phyloP scores from a whole-genome alignment of 2,888 invertebrate species.

The Drosophila kuntzei region DNA sequence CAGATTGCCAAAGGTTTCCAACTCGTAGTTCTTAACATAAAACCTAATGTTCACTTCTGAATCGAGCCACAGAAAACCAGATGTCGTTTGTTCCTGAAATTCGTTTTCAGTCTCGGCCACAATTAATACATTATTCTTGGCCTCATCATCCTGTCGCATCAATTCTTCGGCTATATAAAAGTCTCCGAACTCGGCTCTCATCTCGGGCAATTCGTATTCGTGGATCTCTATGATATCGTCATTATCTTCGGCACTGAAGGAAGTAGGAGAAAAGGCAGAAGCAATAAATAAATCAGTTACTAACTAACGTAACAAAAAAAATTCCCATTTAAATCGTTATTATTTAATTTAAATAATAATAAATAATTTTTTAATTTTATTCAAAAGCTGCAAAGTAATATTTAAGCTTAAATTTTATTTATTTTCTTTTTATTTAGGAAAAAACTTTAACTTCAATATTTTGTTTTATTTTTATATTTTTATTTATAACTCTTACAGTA shows the following conservation, averaged over 20 bases:
- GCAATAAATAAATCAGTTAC: too few relatives aligned
- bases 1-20: constrained; percentile 76
- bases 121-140: constrained; percentile 85
- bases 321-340: too few relatives aligned
- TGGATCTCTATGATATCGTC: constrained; percentile 90
- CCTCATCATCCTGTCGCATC: constrained; percentile 69
- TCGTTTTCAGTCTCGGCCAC: constrained; percentile 86
- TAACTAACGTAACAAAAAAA: too few relatives aligned
- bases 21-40: constrained; percentile 71
- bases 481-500: too few relatives aligned
- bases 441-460: background rate
- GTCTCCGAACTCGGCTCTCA: constrained; percentile 88
- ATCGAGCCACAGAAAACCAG: constrained; percentile 82
- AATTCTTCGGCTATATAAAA: constrained; percentile 90
- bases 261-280: constrained; percentile 74
- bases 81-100: constrained; percentile 38
- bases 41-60: constrained; percentile 62
- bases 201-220: constrained; percentile 86
- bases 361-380: background rate
- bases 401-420: too few relatives aligned
- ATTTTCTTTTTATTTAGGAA: background rate
- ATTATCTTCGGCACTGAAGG: constrained; percentile 89
- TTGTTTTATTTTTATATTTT: too few relatives aligned
- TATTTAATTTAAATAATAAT: too few relatives aligned
- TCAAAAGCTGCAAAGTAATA: too few relatives aligned